Base-by-base conservation (phyloP, 37 sponge, comb jelly and placozoan genomes). In the Eunapius fragilis region DNA sequence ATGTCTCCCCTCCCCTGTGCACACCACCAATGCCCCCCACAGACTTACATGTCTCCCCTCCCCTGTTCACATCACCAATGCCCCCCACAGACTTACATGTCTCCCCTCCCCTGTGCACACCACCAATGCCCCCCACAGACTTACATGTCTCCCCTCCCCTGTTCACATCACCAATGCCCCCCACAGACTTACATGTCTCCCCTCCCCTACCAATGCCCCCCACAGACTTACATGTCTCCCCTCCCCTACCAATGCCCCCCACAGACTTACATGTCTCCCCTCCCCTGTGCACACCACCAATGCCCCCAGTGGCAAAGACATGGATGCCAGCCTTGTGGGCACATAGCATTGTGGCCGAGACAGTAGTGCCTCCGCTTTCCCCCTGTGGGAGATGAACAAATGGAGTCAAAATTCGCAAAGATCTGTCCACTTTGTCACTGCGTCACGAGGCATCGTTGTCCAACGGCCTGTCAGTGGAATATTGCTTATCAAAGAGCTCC, bases 221-320 rank as follows among this genome's bases (percentile, higher is more conserved):
- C 6, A 2, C 58, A n/a, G n/a, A 58, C 58, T 58, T 58, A 58
- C 58, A 58, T 11, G 17, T 19, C 58, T 19, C 58, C 58, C 58
- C 58, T 11, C 58, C 58, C 47, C 47, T 45, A 76, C 32, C 38
- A 11, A 78, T 71, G 58, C 41, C 41, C 6, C 41, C 41, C 3
- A 9, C 41, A n/a, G n/a, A 7, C 92, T 91, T 68, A 93, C 93
- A 89, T 3, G 37, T 71, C 68, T 97, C 92, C 34, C 95, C 98
- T 25, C 84, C 94, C 33, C 94, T 80, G 83, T 96, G 96, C 23
- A 98, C 99, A 68, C 99, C 99, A 37, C 99, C 99, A 27, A 98
- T 84, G 19, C 99, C 99, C 33, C 99, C 99, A 73, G 99, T 98
- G 28, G 93, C 94, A 87, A 98, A 96, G 34, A 98, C 76, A 3